Conservation (phyloP, 1,140 invertebrate genomes). For the Aricia agestis region DNA sequence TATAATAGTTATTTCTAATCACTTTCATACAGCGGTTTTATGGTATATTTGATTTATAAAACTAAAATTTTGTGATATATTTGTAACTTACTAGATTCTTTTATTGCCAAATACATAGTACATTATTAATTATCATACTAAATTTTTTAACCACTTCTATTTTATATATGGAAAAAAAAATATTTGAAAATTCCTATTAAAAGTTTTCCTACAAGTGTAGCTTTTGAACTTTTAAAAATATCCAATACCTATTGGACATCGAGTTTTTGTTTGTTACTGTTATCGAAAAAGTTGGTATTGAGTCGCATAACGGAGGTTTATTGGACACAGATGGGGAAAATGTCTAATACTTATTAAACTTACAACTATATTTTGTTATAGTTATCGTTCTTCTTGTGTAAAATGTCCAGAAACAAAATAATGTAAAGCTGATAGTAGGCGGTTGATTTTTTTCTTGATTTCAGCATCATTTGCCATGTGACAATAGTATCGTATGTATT, state of each 20-base stretch:
- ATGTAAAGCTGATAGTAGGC: background rate
- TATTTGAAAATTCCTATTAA: background rate
- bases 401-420: background rate
- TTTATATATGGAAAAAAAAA: too few relatives aligned
- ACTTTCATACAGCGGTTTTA: too few relatives aligned
- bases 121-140: too few relatives aligned
- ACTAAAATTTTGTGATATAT: too few relatives aligned
- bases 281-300: slow-evolving; percentile 43
- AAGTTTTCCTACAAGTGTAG: background rate
- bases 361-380: slow-evolving; percentile 23
- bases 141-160: too few relatives aligned
- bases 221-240: background rate
- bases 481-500: too few relatives aligned
- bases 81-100: too few relatives aligned
- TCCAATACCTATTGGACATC: slow-evolving; percentile 27
- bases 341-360: slow-evolving; percentile 30
- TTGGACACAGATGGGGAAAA: slow-evolving; percentile 33
- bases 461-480: too few relatives aligned
- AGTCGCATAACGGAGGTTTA: slow-evolving; percentile 36
- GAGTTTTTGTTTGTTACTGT: slow-evolving; percentile 43
- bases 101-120: too few relatives aligned
- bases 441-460: too few relatives aligned
- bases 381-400: slow-evolving; percentile 16
- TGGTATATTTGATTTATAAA: too few relatives aligned
- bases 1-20: too few relatives aligned